Evolutionary conservation across 2,888 invertebrate species (phyloP).

Genomic region (Caenorhabditis uteleia): DNA sequence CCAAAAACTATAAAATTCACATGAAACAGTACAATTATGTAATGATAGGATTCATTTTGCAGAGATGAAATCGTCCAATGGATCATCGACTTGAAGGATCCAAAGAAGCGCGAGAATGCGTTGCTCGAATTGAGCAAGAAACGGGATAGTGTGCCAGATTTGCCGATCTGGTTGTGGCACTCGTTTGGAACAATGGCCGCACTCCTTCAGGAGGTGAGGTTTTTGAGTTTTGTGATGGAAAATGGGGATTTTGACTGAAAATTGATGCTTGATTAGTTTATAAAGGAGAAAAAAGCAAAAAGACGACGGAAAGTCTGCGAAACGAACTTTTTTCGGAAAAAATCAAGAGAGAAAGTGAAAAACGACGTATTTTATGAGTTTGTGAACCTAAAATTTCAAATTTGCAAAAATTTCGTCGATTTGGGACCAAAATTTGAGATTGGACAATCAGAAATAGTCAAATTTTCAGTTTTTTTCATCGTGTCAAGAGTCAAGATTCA

Average conservation of each 20-base stretch:
- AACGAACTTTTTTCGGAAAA: too few relatives aligned
- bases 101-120: constrained; percentile 93
- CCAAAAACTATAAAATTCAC: too few relatives aligned
- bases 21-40: not conserved
- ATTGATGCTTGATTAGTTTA: not conserved
- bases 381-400: too few relatives aligned
- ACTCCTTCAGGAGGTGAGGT: constrained; percentile 82
- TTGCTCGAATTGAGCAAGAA: constrained; percentile 89
- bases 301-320: too few relatives aligned
- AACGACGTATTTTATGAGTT: too few relatives aligned
- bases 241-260: not conserved
- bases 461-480: not conserved
- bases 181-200: constrained; percentile 96
- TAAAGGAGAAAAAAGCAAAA: too few relatives aligned
- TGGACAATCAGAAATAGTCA: too few relatives aligned
- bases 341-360: too few relatives aligned
- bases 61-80: constrained; percentile 88
- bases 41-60: constrained; percentile 3
- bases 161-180: constrained; percentile 98
- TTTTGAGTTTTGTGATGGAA: not conserved
- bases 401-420: too few relatives aligned
- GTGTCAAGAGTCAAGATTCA: not conserved
- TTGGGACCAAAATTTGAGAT: too few relatives aligned
- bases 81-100: constrained; percentile 89
- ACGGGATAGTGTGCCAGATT: constrained; percentile 87